Evolutionary conservation across 2,113 vertebrate species (phyloP).

Genomic region (Apodemus sylvaticus): DNA sequence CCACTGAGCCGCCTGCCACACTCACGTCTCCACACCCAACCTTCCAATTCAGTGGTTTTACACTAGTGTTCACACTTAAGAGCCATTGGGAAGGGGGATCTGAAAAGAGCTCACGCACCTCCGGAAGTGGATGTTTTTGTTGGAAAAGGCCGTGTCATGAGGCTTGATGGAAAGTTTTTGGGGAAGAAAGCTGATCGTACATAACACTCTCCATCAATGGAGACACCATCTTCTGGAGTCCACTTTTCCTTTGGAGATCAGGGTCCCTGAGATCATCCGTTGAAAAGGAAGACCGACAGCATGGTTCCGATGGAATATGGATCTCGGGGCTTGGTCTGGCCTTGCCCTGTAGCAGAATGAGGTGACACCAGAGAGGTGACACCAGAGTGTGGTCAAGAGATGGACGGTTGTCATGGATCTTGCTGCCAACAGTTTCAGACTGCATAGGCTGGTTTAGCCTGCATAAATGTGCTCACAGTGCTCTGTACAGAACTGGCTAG

Average conservation of each 20-base stretch:
- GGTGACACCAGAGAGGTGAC: not conserved
- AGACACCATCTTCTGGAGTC: not conserved
- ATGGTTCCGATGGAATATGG: not conserved
- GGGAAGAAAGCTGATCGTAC: not conserved
- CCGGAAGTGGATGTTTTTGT: not conserved
- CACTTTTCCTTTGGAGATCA: not conserved
- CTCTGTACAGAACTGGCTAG: not conserved
- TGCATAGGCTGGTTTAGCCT: no score
- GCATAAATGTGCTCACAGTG: rapidly evolving
- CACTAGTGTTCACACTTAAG: not conserved
- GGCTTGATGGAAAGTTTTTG: no score
- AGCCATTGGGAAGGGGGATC: not conserved
- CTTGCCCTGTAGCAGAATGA: not conserved
- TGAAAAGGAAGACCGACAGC: not conserved
- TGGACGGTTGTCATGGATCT: not conserved
- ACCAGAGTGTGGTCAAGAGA: not conserved
- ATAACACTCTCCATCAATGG: not conserved
- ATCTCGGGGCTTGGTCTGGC: not conserved
- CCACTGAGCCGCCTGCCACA: rapidly evolving
- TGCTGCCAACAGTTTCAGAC: not conserved
- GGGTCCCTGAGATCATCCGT: not conserved
- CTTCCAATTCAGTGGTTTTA: not conserved
- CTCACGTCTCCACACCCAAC: not conserved
- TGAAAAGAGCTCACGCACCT: not conserved
- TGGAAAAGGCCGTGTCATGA: not conserved